Base-by-base conservation (phyloP, 2,113 vertebrate genomes). In the Zosterops hypoxanthus region DNA sequence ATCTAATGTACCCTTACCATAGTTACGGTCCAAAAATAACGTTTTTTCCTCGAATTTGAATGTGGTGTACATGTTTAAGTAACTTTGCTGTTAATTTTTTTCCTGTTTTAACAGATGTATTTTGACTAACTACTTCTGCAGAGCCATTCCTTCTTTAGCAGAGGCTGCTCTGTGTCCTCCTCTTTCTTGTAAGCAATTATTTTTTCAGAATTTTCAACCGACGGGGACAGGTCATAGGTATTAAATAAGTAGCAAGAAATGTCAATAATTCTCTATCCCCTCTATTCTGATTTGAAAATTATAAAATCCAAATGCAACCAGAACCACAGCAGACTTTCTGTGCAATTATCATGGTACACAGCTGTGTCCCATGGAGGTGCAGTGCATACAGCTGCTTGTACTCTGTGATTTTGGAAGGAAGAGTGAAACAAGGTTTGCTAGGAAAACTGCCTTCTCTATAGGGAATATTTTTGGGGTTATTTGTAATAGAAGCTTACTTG, bases 41-140 rank as follows among this genome's bases (percentile, higher is more conserved):
- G 1, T 36, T 63, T 85, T 78, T 66, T 5, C 73, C 53, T 85
- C 6, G 2, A 47, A 79, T 68, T 84, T 90, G 47, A 97, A 90
- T 49, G 57, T 76, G 29, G 26, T 76, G 25, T 53, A 76, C 36
- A 22, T 28, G 36, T 89, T 80, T 66, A 76, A 94, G 57, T 79
- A 87, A 82, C 66, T 90, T 75, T n/a, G 21, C n/a, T 63, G 21
- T 13, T 50, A 9, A 39, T 82, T 92, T 55, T 75, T 59, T 69
- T 25, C 16, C 34, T 81, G 34, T 50, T 91, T 77, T 73, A 80
- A 81, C 19, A 93, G 63, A 69, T 82, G 26, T 26, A 21, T 91
- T 96, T 88, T 81, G 33, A 77, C 53, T 76, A 73, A 53, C 44
- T 82, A 17, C 56, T 91, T 79, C 65, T 93, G 68, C 55, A 81